Percentiles rank a stretch among this genome's conserved stretches.
phyloP scores from a whole-genome alignment of 2,797 vertebrate species.

The Pachyuromys duprasi region DNA sequence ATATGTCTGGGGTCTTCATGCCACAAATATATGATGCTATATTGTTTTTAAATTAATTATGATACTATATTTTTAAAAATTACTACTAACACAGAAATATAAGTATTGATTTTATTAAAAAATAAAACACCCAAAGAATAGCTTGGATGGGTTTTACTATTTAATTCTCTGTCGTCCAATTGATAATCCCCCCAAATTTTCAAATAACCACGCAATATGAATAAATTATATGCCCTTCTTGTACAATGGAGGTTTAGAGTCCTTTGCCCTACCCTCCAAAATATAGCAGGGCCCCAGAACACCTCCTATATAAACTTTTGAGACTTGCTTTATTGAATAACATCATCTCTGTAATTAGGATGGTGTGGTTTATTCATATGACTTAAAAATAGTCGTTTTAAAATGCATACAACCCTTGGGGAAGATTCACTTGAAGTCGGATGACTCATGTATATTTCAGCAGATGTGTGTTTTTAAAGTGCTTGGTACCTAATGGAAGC shows the following conservation, averaged over 20 bases:
- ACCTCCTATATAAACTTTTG: neutral
- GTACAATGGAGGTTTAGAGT: neutral
- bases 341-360: conserved; percentile 41
- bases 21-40: neutral
- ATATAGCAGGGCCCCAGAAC: neutral
- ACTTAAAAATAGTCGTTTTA: conserved; percentile 53
- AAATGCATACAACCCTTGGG: conserved; percentile 19
- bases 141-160: neutral
- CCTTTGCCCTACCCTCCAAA: neutral
- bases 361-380: conserved; percentile 54
- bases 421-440: conserved; percentile 42
- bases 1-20: conserved; percentile 14
- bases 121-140: conserved; percentile 2
- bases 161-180: neutral
- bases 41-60: conserved; percentile 39
- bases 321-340: conserved; percentile 15
- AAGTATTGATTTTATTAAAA: conserved; percentile 1
- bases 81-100: conserved; percentile 2
- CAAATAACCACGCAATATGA: neutral
- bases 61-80: neutral
- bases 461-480: conserved; percentile 38
- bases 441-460: conserved; percentile 64
- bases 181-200: neutral
- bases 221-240: neutral
- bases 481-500: conserved; percentile 32